Evolutionary conservation across 2,797 vertebrate species (phyloP), one percentile per base, ranked within the genome.

Genomic region (Todus mexicanus): DNA sequence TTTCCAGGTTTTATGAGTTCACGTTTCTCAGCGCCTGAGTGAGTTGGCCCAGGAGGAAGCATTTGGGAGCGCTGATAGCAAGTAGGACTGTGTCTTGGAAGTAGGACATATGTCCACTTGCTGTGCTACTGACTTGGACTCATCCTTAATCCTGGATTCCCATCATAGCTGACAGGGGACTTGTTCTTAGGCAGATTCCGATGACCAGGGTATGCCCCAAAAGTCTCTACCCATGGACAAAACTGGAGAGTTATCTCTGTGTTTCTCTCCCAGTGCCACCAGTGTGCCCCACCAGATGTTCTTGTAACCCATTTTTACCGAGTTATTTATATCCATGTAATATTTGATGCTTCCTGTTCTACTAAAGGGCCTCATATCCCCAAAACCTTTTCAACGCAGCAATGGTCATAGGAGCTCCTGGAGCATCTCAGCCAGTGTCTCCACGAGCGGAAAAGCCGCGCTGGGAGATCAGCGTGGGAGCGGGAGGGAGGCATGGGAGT

Each of bases 341-440:
- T 96, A 96, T 94, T 89, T 95, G 95, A 96, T 4, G 31, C 95
- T 98, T 97, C 96, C 97, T 96, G 89, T 92, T 96, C 92, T 84
- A 77, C 90, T 93, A 94, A 95, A 95, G 92, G 90, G 64, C 89
- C 83, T 56, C 92, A 91, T 87, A 92, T 96, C 79, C 89, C 94
- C 84, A 51, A 92, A 82, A 43, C 64, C 73, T 63, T 95, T 96
- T 84, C 90, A 45, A 59, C 68, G 59, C 47, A 38, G 27, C 0
- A 2, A 81, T 20, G 38, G 60, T 47, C 33, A 9, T 6, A 10
- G 73, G 54, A 90, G 65, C 53, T 80, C 37, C 75, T 65, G 90
- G 78, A 84, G 60, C 71, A 94, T 81, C 86, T 75, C 90, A 64
- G 85, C 17, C 66, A 84, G 73, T 11, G 15, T 79, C n/a, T 61